Base-by-base conservation (phyloP, 64 coral and sea anemone species). In the Anthopleura sola region DNA sequence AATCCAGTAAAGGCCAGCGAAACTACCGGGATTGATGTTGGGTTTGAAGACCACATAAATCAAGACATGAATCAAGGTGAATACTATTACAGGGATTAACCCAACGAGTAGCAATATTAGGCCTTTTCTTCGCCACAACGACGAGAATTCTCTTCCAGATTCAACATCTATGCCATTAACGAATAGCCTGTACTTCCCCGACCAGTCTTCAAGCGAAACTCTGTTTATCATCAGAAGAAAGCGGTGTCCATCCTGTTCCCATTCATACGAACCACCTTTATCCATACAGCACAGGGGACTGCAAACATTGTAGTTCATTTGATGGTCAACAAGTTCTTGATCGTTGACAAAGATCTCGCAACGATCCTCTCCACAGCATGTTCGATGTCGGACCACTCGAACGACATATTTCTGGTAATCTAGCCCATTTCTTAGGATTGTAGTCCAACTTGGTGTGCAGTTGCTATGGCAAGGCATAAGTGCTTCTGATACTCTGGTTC, bases 151-250 rank as follows among this genome's bases (percentile, higher is more conserved):
- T 53, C 92, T 84, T 15, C 90, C 93, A 36, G 92, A 91, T 33
- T 98, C 94, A 34, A 93, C 92, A 29, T 98, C 95, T 37, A 91
- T 83, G 37, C 89, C 92, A 53, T 98, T 86, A 68, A 98, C 84
- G 34, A 98, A 93, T 21, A 98, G 89, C 7, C 95, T 92, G 76
- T 86, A 93, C 55, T 88, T 87, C 49, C 95, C 95, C 86, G 78
- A 62, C 3, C 17, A 80, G 37, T 80, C 76, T 11, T 83, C 91
- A 11, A 80, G 62, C 20, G 95, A 93, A 37, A 93, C 24, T 11
- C 58, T 82, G 48, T 93, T 91, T 68, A 86, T 93, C n/a, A 93
- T 71, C 17, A 98, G 40, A 19, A 93, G 48, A 78, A 98, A 98
- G 0, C 74, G 68, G 36, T 93, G 95, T 21, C 95, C 89, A n/a